Evolutionary conservation across 2,888 invertebrate species (phyloP).

Genomic region (Heliconius hortense): DNA sequence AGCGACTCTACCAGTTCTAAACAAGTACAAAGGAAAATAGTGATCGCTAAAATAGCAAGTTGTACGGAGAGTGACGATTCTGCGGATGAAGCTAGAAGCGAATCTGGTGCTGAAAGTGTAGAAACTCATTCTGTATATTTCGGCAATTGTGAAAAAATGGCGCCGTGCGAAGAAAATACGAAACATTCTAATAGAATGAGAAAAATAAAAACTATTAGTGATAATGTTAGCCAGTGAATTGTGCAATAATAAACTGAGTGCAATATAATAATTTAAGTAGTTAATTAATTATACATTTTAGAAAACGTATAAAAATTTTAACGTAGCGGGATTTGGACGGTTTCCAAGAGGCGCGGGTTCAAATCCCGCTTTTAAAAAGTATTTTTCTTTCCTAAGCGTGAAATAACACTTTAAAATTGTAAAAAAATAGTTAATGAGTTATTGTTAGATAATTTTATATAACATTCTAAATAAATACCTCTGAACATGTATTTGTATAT

Average conservation of each 20-base stretch:
- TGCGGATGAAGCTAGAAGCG: constrained; percentile 90
- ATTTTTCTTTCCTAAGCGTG: too few relatives aligned
- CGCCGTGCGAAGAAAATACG: constrained; percentile 55
- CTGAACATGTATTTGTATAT: constrained; percentile 24
- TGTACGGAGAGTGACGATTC: constrained; percentile 90
- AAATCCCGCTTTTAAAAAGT: too few relatives aligned
- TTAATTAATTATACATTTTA: constrained; percentile 2
- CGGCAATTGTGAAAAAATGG: constrained; percentile 84
- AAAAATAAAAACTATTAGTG: constrained; percentile 41
- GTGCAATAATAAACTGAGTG: constrained; percentile 59
- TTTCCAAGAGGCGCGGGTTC: too few relatives aligned
- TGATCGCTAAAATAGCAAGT: constrained; percentile 79
- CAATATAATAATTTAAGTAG: constrained; percentile 52
- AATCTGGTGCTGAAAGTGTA: constrained; percentile 93
- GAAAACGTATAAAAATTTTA: too few relatives aligned
- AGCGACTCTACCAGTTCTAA: constrained; percentile 87
- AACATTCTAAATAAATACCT: constrained; percentile 32
- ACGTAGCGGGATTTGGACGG: too few relatives aligned
- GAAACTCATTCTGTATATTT: constrained; percentile 94
- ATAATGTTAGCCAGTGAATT: constrained; percentile 34
- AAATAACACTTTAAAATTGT: too few relatives aligned
- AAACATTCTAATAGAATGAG: constrained; percentile 41
- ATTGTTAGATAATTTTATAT: not conserved
- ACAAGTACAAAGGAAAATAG: constrained; percentile 67
- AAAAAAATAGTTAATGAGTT: not conserved